phyloP scores from a whole-genome alignment of 2,113 vertebrate genomes.

The Oryzias celebensis region DNA sequence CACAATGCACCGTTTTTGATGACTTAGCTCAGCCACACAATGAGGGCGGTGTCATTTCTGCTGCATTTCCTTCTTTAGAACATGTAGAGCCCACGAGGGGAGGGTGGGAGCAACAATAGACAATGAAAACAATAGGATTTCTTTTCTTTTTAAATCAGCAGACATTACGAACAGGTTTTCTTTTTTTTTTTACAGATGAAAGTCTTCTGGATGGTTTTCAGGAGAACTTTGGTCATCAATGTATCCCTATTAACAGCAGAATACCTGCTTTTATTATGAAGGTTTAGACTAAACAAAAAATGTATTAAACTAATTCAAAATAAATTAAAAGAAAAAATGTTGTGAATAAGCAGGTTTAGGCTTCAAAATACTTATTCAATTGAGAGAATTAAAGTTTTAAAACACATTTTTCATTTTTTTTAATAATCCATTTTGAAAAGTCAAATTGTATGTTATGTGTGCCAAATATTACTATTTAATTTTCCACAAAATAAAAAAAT shows the following conservation, averaged over 20 bases:
- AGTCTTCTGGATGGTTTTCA: slow-evolving; percentile 5
- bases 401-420: too few relatives aligned
- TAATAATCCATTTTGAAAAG: too few relatives aligned
- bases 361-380: too few relatives aligned
- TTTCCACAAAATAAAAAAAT: too few relatives aligned
- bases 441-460: too few relatives aligned
- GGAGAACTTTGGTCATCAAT: slow-evolving; percentile 11
- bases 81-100: slow-evolving; percentile 5
- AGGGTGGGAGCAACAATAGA: slow-evolving; percentile 6
- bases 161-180: background rate
- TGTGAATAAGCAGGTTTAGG: too few relatives aligned
- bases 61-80: slow-evolving; percentile 11
- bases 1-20: slow-evolving; percentile 47
- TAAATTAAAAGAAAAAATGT: too few relatives aligned
- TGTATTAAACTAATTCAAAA: too few relatives aligned
- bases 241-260: slow-evolving; percentile 16
- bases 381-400: too few relatives aligned
- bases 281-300: background rate
- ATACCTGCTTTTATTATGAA: slow-evolving; percentile 1
- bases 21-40: background rate
- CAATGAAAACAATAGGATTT: slow-evolving; percentile 10
- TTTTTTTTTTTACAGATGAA: slow-evolving; percentile 4
- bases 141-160: background rate
- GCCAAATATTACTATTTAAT: too few relatives aligned
- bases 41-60: background rate